phyloP scores from a whole-genome alignment of 2,113 vertebrate species.

The Conger conger region DNA sequence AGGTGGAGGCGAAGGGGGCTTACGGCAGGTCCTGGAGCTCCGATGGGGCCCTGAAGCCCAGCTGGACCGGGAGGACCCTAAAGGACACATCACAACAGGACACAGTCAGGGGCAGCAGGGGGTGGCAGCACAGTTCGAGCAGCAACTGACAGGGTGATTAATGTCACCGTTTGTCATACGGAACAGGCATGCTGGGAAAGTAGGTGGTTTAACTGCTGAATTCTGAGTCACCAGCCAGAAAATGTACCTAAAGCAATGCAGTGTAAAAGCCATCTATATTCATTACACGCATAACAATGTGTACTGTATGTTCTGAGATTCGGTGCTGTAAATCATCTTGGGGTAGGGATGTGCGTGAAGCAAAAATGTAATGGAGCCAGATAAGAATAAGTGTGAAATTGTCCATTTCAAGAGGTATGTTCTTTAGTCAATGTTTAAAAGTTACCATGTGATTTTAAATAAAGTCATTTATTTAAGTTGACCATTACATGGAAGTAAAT shows the following conservation, averaged over 20 bases:
- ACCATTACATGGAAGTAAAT: neutral
- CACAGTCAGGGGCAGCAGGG: neutral
- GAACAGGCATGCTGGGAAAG: neutral
- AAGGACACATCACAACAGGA: conserved; percentile 28
- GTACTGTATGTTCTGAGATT: neutral
- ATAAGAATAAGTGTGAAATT: neutral
- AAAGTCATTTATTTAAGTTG: neutral
- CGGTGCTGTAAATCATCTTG: conserved; percentile 1
- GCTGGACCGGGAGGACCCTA: conserved; percentile 92
- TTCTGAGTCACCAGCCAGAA: neutral
- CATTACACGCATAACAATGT: neutral
- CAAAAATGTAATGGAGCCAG: neutral
- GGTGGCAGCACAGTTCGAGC: neutral
- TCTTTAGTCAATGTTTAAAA: conserved; percentile 6
- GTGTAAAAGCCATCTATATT: neutral
- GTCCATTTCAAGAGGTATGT: neutral
- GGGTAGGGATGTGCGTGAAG: neutral
- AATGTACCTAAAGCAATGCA: neutral
- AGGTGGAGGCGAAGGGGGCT: conserved; percentile 55
- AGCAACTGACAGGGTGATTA: neutral
- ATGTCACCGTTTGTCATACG: neutral
- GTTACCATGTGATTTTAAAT: neutral
- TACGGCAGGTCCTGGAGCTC: conserved; percentile 93
- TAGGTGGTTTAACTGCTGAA: neutral
- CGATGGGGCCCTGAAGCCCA: conserved; percentile 91